phyloP scores from a whole-genome alignment of 1,140 invertebrate species.

The Drosophila arizonae region DNA sequence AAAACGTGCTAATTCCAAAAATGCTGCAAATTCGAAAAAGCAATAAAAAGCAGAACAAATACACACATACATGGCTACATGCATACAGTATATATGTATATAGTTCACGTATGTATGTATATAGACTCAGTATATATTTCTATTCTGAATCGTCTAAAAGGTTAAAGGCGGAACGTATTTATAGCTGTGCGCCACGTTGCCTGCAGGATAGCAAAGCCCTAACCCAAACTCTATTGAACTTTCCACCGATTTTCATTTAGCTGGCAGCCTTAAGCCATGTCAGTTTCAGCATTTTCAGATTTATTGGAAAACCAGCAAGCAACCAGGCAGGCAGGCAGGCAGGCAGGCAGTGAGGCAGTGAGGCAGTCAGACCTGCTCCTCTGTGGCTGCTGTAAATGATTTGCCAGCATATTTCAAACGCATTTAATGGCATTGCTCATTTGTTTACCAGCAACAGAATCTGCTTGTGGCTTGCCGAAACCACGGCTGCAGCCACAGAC shows the following conservation, averaged over 20 bases:
- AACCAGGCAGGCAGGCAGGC: slow-evolving; percentile 10
- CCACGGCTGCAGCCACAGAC: slow-evolving; percentile 34
- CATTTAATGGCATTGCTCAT: slow-evolving; percentile 74
- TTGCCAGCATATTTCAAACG: slow-evolving; percentile 77
- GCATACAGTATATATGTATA: too few relatives aligned
- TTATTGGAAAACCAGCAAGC: slow-evolving; percentile 54
- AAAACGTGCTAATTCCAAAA: background rate
- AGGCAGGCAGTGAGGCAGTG: background rate
- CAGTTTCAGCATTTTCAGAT: slow-evolving; percentile 50
- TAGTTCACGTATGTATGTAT: background rate
- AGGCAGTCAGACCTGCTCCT: background rate
- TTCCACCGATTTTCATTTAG: slow-evolving; percentile 32
- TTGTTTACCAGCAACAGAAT: slow-evolving; percentile 65
- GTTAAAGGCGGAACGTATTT: slow-evolving; percentile 12
- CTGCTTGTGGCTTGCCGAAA: slow-evolving; percentile 49
- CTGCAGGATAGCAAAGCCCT: background rate
- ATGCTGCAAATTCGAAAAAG: slow-evolving; percentile 14
- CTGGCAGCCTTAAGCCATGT: slow-evolving; percentile 37
- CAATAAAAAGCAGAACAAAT: background rate
- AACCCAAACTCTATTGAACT: slow-evolving; percentile 15
- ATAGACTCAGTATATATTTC: background rate
- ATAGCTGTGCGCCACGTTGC: background rate
- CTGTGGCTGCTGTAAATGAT: slow-evolving; percentile 57
- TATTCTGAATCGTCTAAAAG: background rate
- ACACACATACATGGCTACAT: background rate